Percentiles rank a stretch among this genome's conserved stretches.
Conservation (phyloP, 2,888 invertebrate genomes). For the Geotrupes spiniger region DNA sequence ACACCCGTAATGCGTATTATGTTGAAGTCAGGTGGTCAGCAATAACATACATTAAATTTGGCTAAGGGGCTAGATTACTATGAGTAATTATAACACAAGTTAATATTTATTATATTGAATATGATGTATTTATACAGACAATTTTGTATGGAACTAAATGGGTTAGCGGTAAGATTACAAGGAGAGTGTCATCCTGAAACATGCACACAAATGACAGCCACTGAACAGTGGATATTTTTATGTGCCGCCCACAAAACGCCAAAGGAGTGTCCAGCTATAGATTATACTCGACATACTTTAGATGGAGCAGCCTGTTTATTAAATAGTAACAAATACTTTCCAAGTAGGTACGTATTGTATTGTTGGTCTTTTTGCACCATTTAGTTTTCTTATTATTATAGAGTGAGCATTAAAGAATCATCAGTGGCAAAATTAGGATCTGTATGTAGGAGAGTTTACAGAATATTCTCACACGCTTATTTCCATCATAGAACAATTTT, state of each 20-base stretch:
- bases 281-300: slow-evolving; percentile 96
- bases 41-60: too few relatives aligned
- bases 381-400: slow-evolving; percentile 50
- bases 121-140: slow-evolving; percentile 60
- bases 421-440: slow-evolving; percentile 98
- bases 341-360: slow-evolving; percentile 74
- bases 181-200: slow-evolving; percentile 95
- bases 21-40: too few relatives aligned
- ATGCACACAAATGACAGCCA: slow-evolving; percentile 99
- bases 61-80: too few relatives aligned
- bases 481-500: slow-evolving; percentile 97
- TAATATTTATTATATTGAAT: neutral
- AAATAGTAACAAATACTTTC: slow-evolving; percentile 99
- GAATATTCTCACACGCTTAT: slow-evolving; percentile 99
- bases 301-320: slow-evolving; percentile 98
- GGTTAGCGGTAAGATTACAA: slow-evolving; percentile 94
- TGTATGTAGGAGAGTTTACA: slow-evolving; percentile 96
- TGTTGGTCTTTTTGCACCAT: neutral
- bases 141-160: slow-evolving; percentile 99
- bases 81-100: too few relatives aligned
- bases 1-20: too few relatives aligned
- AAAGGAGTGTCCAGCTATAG: slow-evolving; percentile 99
- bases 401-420: slow-evolving; percentile 98
- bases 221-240: slow-evolving; percentile 99
- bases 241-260: slow-evolving; percentile 99